phyloP scores from a whole-genome alignment of 2,888 invertebrate genomes.

The Tethea ocularis region DNA sequence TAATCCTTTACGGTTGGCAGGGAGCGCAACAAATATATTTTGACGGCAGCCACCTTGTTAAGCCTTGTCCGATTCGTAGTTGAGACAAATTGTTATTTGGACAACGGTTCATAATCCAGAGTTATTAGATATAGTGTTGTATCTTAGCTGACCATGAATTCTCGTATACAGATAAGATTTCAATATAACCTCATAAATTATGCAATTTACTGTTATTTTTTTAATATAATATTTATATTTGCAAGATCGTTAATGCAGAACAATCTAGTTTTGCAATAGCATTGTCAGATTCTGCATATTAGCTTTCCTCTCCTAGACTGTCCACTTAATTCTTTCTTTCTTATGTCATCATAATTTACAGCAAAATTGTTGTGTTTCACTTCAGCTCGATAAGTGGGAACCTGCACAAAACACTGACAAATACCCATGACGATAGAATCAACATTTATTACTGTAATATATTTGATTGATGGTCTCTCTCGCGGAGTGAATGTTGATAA shows the following conservation, averaged over 20 bases:
- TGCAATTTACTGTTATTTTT: no score
- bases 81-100: conserved; percentile 42
- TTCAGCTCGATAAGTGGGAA: not conserved
- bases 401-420: not conserved
- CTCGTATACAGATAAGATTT: no score
- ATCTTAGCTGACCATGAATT: not conserved
- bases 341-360: no score
- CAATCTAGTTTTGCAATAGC: no score
- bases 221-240: no score
- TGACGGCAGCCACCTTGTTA: conserved; percentile 34
- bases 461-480: conserved; percentile 16
- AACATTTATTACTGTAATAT: conserved; percentile 10
- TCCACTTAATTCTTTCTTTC: no score
- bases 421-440: not conserved
- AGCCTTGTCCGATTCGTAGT: conserved; percentile 21
- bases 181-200: no score
- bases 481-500: conserved; percentile 17
- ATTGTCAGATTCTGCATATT: no score
- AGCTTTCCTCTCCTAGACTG: no score
- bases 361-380: not conserved
- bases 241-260: no score
- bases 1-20: conserved; percentile 24
- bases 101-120: conserved; percentile 37
- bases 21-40: conserved; percentile 19
- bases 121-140: conserved; percentile 22